Base-by-base conservation (phyloP, 2,888 invertebrate species). In the Cataglyphis albicans region DNA sequence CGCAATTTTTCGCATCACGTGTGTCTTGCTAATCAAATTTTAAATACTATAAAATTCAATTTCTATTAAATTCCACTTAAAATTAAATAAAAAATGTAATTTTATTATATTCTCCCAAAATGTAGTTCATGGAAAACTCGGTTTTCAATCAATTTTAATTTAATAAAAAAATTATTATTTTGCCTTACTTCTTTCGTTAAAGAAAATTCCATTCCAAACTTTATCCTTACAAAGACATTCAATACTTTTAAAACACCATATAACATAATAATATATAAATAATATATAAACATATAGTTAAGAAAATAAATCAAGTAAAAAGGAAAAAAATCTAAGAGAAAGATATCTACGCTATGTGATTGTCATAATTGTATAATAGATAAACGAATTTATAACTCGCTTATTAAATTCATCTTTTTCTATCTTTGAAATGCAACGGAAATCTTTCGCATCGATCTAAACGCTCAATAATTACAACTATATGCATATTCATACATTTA, bases 401-500 rank as follows among this genome's bases (percentile, higher is more conserved):
- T 57, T 57, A 59, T 7, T 38, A 6, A 72, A 35, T 12, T 57
- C n/a, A 7, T 55, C 9, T 21, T 12, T 25, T 15, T 25, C 4
- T 12, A 35, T 10, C 15, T 7, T 25, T 18, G 12, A 5, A 12
- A 55, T 10, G 7, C 41, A 73, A 29, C 32, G 52, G n/a, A 48
- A 48, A 25, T 57, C 25, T 44, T 21, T 32, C 64, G 55, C 21
- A 25, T 32, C 61, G 32, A 32, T 6, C 57, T n/a, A 41, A 48
- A 52, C n/a, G 29, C 52, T 32, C 68, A 18, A 65, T 38, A 61
- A 61, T 21, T 52, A 25, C n/a, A 68, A 68, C 67, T 52, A 7
- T 3, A 65, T 65, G 64, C 25, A 64, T n/a, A n/a, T 25, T 35
- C 15, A 18, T 25, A n/a, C 55, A 48, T 38, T 64, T 81, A 73